These are phyloP conservation scores for Chionomys nivalis DNA, from an alignment of 2,113 vertebrate genomes.

Conservation along the genomic window DNA sequence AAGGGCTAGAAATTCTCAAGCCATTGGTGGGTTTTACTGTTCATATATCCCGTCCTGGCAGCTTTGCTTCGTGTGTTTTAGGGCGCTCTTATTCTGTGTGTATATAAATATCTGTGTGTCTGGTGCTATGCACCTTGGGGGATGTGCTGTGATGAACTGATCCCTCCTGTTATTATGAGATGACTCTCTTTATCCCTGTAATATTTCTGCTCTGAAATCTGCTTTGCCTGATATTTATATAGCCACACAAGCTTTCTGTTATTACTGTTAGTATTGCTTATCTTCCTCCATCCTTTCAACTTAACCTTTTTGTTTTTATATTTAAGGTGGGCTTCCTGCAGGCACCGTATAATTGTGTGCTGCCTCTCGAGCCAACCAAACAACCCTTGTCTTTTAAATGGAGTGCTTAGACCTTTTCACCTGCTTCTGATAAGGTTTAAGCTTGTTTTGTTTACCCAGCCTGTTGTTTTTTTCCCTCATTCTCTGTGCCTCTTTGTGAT, in stretches of 20 bases:
- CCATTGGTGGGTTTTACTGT: constrained; percentile 13
- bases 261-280: background rate
- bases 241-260: background rate
- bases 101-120: background rate
- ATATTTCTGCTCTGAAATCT: constrained; percentile 45
- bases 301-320: constrained; percentile 52
- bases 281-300: constrained; percentile 6
- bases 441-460: background rate
- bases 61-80: constrained; percentile 1
- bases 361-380: constrained; percentile 29
- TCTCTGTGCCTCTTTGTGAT: background rate
- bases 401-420: background rate
- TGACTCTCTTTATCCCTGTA: constrained; percentile 40
- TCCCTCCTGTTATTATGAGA: background rate
- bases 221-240: constrained; percentile 26
- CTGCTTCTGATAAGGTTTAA: background rate
- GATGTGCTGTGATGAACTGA: background rate
- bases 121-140: background rate
- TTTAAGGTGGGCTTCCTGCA: background rate
- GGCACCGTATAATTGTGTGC: background rate
- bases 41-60: background rate
- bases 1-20: background rate
- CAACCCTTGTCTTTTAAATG: constrained; percentile 11
- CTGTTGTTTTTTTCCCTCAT: background rate
- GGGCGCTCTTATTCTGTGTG: background rate